phyloP scores from a whole-genome alignment of 2,888 invertebrate species.

The Sylvicola cinctus region DNA sequence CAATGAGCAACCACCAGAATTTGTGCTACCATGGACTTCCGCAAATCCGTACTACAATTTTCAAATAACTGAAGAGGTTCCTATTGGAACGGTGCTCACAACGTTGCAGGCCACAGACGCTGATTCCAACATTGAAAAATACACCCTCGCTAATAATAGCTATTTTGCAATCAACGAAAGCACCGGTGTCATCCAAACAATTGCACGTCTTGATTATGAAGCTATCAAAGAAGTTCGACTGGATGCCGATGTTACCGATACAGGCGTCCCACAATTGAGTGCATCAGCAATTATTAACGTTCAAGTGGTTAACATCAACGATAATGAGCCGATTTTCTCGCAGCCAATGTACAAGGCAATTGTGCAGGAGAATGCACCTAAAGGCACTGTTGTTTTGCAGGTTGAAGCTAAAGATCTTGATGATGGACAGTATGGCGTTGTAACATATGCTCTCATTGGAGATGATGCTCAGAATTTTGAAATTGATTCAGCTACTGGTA shows the following conservation, averaged over 20 bases:
- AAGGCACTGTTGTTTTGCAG: constrained; percentile 47
- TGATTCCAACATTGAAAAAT: constrained; percentile 64
- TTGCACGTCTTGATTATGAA: constrained; percentile 68
- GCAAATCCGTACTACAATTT: constrained; percentile 40
- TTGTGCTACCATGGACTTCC: constrained; percentile 48
- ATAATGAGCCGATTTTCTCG: constrained; percentile 64
- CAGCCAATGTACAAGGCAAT: constrained; percentile 44
- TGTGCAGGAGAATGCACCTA: constrained; percentile 53
- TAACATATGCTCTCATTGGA: constrained; percentile 58
- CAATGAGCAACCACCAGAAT: constrained; percentile 45
- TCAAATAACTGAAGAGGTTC: constrained; percentile 63
- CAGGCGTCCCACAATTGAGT: constrained; percentile 66
- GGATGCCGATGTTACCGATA: constrained; percentile 63
- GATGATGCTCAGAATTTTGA: constrained; percentile 51
- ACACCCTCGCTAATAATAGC: constrained; percentile 39
- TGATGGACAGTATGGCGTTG: constrained; percentile 52
- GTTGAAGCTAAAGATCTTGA: constrained; percentile 63
- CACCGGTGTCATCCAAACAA: constrained; percentile 61
- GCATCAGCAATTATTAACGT: constrained; percentile 59
- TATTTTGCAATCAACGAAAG: constrained; percentile 65
- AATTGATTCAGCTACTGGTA: constrained; percentile 49
- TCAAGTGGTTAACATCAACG: constrained; percentile 64
- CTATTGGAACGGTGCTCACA: constrained; percentile 52
- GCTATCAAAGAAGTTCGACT: constrained; percentile 52
- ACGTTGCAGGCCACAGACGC: constrained; percentile 60